Evolutionary conservation across 2,113 vertebrate genomes (phyloP), one percentile per base, ranked within the genome.

Genomic region (Engystomops pustulosus): DNA sequence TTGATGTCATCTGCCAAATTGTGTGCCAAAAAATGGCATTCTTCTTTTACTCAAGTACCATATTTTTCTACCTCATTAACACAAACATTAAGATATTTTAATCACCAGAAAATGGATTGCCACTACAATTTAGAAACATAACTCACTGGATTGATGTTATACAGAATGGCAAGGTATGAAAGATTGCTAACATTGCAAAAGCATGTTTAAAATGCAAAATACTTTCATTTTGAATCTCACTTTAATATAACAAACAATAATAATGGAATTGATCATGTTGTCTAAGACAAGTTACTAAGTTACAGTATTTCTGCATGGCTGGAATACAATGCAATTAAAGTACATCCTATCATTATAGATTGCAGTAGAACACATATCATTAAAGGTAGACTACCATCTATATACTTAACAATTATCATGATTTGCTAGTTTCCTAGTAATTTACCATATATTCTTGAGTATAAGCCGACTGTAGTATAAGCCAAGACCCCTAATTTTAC

Each of bases 41-140:
- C 36, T 45, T 62, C 36, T 55, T 41, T 23, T 44, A 41, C 34
- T 41, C 51, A 62, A 38, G 76, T 32, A 62, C 55, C 36, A 44
- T 36, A 79, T 44, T 79, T 62, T 41, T 41, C n/a, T 79, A 20
- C 34, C 76, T 79, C 34, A 79, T 79, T 79, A 79, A 12, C 34
- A 20, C 34, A 60, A 58, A 38, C 76, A 62, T 79, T 79, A 79
- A 62, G 55, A 60, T 60, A 62, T 62, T 58, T 25, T 60, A 62
- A 79, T 79, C 76, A 79, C 34, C 76, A 15, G 12, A 36, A 62
- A 79, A 38, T 62, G 53, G 53, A 79, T 60, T 60, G 44, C 32
- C 34, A 41, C 20, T 41, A 62, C 53, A 41, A 79, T 41, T 53
- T 41, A 25, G 34, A 23, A 25, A 25, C 55, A 79, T 23, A 60